phyloP scores from a whole-genome alignment of 2,888 invertebrate species.

The Tubiluchus corallicola region DNA sequence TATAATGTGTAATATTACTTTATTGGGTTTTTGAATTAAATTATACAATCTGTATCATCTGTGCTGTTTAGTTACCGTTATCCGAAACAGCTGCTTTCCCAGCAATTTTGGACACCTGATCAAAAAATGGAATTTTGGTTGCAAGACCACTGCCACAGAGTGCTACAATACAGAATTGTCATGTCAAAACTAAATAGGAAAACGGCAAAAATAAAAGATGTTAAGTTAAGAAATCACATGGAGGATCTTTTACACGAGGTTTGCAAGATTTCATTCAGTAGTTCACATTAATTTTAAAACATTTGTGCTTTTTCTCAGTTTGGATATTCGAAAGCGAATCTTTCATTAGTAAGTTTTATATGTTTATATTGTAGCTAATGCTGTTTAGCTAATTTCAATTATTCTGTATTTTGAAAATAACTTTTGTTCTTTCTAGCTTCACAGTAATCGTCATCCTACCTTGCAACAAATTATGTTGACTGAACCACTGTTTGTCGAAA shows the following conservation, averaged over 20 bases:
- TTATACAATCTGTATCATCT: too few species aligned
- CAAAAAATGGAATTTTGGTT: conserved; percentile 1
- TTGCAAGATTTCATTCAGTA: too few species aligned
- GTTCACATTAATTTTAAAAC: too few species aligned
- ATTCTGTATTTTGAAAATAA: neutral
- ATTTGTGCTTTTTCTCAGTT: too few species aligned
- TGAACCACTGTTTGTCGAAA: neutral
- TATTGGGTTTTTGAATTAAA: too few species aligned
- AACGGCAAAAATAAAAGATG: neutral
- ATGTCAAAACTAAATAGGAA: neutral
- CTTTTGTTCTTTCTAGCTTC: neutral
- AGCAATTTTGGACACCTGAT: conserved; percentile 1
- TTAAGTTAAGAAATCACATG: neutral
- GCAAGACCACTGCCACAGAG: neutral
- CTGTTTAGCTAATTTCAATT: too few species aligned
- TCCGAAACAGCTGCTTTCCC: conserved; percentile 1
- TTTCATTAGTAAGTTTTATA: too few species aligned
- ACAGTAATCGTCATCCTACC: neutral
- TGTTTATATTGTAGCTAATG: too few species aligned
- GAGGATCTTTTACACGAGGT: conserved; percentile 1
- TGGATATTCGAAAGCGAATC: too few species aligned
- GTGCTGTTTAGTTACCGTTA: neutral
- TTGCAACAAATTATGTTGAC: neutral
- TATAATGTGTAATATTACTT: too few species aligned
- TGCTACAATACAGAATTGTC: neutral